A percentile compares a stretch with the other conserved stretches of the same genome.
These are phyloP conservation scores for Zaprionus lachaisei DNA, from an alignment of 1,140 invertebrate genomes.

Conservation along the genomic window DNA sequence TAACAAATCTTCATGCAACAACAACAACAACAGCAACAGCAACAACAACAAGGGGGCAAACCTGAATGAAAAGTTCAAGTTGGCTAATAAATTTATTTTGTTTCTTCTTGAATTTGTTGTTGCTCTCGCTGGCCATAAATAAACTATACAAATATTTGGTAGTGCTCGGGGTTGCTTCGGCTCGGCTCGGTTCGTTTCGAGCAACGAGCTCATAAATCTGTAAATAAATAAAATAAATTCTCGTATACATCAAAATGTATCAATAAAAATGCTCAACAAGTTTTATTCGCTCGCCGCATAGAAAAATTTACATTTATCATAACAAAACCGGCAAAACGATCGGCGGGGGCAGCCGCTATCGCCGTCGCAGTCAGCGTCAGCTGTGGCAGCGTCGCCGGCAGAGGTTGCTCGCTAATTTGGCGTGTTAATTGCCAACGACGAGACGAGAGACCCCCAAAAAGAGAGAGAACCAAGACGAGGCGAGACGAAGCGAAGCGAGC, in stretches of 20 bases:
- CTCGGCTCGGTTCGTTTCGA: background rate
- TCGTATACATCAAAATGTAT: slow-evolving; percentile 78
- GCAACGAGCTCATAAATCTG: slow-evolving; percentile 76
- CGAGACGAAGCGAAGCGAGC: background rate
- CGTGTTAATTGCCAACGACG: slow-evolving; percentile 75
- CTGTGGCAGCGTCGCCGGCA: slow-evolving; percentile 5
- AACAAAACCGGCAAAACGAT: slow-evolving; percentile 47
- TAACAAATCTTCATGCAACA: slow-evolving; percentile 45
- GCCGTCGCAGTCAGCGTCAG: background rate
- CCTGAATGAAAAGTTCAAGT: slow-evolving; percentile 60
- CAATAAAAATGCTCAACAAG: slow-evolving; percentile 82
- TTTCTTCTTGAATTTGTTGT: slow-evolving; percentile 24
- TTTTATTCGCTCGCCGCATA: slow-evolving; percentile 52
- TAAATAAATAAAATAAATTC: slow-evolving; percentile 82
- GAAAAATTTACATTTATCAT: slow-evolving; percentile 64
- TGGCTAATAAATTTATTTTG: slow-evolving; percentile 73
- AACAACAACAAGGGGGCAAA: background rate
- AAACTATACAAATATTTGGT: slow-evolving; percentile 78
- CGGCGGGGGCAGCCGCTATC: slow-evolving; percentile 6
- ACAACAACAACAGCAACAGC: slow-evolving; percentile 11
- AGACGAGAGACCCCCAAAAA: slow-evolving; percentile 38
- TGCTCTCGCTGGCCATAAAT: slow-evolving; percentile 65
- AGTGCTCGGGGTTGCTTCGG: slow-evolving; percentile 5
- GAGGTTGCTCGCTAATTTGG: slow-evolving; percentile 69
- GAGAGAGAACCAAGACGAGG: background rate